These are phyloP conservation scores for Toxotes lorentzi DNA, from an alignment of 2,797 vertebrate species.

Conservation along the genomic window DNA sequence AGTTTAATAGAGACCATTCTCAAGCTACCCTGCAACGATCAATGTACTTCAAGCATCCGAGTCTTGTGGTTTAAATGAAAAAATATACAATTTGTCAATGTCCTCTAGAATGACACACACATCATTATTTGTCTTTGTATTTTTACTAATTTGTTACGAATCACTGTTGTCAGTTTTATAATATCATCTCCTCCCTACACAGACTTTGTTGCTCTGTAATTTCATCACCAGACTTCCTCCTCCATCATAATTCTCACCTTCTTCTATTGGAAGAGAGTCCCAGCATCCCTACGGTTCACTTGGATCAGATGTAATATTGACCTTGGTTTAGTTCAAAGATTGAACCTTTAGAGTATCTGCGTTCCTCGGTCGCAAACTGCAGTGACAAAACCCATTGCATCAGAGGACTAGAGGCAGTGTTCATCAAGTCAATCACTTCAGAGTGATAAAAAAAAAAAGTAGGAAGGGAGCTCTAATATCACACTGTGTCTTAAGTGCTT, in stretches of 20 bases:
- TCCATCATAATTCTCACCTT: background rate
- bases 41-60: background rate
- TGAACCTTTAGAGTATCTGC: conserved; percentile 27
- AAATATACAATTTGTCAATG: background rate
- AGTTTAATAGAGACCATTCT: background rate
- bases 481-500: conserved; percentile 20
- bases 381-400: conserved; percentile 44
- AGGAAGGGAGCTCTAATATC: conserved; percentile 19
- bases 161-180: background rate
- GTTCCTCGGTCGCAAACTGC: conserved; percentile 30
- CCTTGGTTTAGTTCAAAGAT: conserved; percentile 20
- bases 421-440: conserved; percentile 59
- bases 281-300: conserved; percentile 9
- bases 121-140: background rate
- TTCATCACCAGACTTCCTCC: background rate
- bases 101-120: background rate
- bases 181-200: background rate
- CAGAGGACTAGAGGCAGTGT: conserved; percentile 47
- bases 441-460: conserved; percentile 37
- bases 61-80: background rate
- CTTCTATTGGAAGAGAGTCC: background rate
- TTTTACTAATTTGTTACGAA: background rate
- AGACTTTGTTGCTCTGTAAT: background rate
- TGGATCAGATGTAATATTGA: conserved; percentile 29
- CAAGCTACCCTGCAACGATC: background rate